Base-by-base conservation (phyloP, 2,888 invertebrate species). In the Cepaea hortensis region DNA sequence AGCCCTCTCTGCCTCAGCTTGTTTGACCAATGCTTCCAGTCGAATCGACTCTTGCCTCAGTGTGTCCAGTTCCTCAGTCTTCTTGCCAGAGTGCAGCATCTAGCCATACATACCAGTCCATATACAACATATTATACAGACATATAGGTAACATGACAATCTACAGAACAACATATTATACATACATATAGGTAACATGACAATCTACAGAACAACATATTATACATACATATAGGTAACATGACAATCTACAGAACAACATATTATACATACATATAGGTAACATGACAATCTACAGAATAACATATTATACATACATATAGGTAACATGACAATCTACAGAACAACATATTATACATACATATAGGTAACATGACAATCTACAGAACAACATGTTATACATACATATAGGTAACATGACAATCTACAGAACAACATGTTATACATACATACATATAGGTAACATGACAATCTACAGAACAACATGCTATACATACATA, bases 31-130 rank as follows among this genome's bases (percentile, higher is more conserved):
- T 5, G 79, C 15, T 23, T 62, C 79, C 0, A 62, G 79, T 15
- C 5, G 61, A 23, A 15, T 55, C 61, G 62, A 35, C 5, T 79
- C 62, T 35, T 62, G 73, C 18, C 65, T 61, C 48, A 85, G 35
- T n/a, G 48, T 23, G 3, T 79, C 79, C 55, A 85, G 68, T 72
- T 85, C 79, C 9, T 75, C 83, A 20, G 62, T 62, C 75, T 75
- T 84, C 75, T 84, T 84, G 23, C 75, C 73, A 73, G 83, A 75
- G 5, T 84, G 75, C 3, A 65, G 35, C 46, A 75, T n/a, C 83
- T 84, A 18, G 46, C 50, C 73, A 15, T 6, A 65, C 4, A 72
- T 48, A 46, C 0, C 0, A 61, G 20, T 20, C 13, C 23, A 70
- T 55, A 3, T 23, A 0, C 18, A 72, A 55, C n/a, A 72, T 18